Evolutionary conservation across 2,888 invertebrate species (phyloP).

Genomic region (Idaea biselata): DNA sequence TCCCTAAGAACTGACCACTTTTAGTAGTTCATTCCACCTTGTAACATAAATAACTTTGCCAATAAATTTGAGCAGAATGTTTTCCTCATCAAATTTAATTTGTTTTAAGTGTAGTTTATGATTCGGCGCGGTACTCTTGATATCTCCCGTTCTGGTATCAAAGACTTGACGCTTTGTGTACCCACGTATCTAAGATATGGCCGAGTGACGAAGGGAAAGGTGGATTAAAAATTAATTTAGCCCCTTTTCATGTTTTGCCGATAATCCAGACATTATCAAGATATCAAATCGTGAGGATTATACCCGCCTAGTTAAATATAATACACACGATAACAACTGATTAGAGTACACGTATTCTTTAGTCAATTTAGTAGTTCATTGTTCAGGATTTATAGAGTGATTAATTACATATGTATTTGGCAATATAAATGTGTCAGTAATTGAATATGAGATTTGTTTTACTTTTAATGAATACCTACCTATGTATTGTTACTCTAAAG

Average conservation of each 20-base stretch:
- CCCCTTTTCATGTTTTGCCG: slow-evolving; percentile 75
- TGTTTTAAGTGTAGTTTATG: slow-evolving; percentile 37
- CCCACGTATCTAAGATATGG: slow-evolving; percentile 60
- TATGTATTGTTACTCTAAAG: background rate
- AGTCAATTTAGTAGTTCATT: slow-evolving; percentile 20
- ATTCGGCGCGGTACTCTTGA: slow-evolving; percentile 37
- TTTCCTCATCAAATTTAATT: slow-evolving; percentile 20
- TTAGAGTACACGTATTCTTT: slow-evolving; percentile 47
- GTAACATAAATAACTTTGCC: background rate
- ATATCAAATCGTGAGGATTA: slow-evolving; percentile 77
- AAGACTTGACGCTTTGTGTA: slow-evolving; percentile 43
- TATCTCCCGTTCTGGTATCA: slow-evolving; percentile 38
- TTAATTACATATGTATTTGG: background rate
- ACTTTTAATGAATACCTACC: slow-evolving; percentile 11
- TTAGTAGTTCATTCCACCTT: background rate
- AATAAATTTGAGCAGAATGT: background rate
- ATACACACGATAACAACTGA: slow-evolving; percentile 69
- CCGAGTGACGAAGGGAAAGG: slow-evolving; percentile 62
- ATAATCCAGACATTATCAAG: slow-evolving; percentile 76
- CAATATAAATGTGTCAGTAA: background rate
- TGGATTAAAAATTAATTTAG: slow-evolving; percentile 78
- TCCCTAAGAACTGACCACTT: background rate
- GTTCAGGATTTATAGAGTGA: slow-evolving; percentile 9
- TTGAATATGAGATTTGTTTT: slow-evolving; percentile 7
- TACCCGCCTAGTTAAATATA: slow-evolving; percentile 71